Evolutionary conservation across 2,888 invertebrate species (phyloP).

Genomic region (Petrolisthes cinctipes): DNA sequence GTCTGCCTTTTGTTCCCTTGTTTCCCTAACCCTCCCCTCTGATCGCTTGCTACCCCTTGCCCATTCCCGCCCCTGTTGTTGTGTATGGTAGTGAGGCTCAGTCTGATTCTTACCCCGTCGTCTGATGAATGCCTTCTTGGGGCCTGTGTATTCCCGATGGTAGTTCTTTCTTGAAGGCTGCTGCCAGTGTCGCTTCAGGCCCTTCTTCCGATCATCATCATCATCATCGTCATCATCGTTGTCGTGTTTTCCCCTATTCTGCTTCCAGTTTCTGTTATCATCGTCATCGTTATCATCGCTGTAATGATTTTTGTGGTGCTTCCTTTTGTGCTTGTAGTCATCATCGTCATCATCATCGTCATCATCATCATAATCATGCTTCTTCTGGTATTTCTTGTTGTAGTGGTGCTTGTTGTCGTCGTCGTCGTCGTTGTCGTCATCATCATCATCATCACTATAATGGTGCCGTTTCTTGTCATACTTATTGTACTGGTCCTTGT

Average conservation of each 20-base stretch:
- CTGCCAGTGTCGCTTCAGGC: conserved; percentile 63
- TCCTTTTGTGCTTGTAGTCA: conserved; percentile 34
- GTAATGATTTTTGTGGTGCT: conserved; percentile 18
- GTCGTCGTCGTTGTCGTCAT: conserved; percentile 58
- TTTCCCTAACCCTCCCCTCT: conserved; percentile 35
- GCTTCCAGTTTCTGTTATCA: conserved; percentile 20
- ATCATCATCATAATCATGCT: conserved; percentile 51
- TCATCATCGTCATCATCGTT: conserved; percentile 43
- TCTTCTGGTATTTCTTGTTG: conserved; percentile 22
- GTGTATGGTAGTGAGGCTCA: conserved; percentile 3
- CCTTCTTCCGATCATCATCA: conserved; percentile 40
- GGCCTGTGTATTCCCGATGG: conserved; percentile 49
- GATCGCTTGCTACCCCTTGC: conserved; percentile 13
- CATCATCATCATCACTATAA: conserved; percentile 45
- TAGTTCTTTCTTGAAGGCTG: conserved; percentile 53
- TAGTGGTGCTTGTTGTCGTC: conserved; percentile 16
- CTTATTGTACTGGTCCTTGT: conserved; percentile 62
- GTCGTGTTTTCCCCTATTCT: not conserved
- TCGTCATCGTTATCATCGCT: conserved; percentile 37
- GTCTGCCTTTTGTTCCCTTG: conserved; percentile 44
- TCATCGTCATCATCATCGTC: conserved; percentile 53
- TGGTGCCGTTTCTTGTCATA: conserved; percentile 45
- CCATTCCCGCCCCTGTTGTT: conserved; percentile 24
- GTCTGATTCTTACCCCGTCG: conserved; percentile 62
- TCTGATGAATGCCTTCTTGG: conserved; percentile 59